Conservation (phyloP, 1,140 invertebrate species). For the Zaprionus ghesquierei region DNA sequence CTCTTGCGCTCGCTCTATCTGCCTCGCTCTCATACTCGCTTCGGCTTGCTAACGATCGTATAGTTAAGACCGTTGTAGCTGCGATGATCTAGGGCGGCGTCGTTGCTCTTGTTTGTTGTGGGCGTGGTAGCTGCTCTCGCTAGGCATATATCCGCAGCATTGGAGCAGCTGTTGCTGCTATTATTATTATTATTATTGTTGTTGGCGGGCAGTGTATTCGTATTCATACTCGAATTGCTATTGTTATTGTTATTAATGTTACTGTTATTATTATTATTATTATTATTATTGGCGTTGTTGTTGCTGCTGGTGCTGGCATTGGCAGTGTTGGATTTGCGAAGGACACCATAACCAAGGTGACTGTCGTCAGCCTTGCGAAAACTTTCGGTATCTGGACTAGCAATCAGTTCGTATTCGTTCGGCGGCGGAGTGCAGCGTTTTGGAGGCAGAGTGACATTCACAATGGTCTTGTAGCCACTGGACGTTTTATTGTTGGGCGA, state of each 20-base stretch:
- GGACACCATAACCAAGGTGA: conserved; percentile 89
- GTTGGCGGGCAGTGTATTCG: conserved; percentile 27
- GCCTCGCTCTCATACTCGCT: conserved; percentile 86
- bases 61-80: conserved; percentile 90
- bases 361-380: conserved; percentile 89
- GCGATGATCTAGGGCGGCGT: conserved; percentile 84
- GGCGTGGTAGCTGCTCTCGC: conserved; percentile 14
- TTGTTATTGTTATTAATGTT: conserved; percentile 16
- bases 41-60: conserved; percentile 91
- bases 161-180: conserved; percentile 19
- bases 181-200: conserved; percentile 24
- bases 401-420: conserved; percentile 79
- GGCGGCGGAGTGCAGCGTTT: conserved; percentile 59
- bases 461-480: conserved; percentile 86
- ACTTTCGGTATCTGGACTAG: conserved; percentile 84
- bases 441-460: conserved; percentile 84
- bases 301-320: conserved; percentile 47
- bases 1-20: not conserved
- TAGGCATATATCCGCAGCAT: conserved; percentile 4
- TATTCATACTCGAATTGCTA: not conserved
- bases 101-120: conserved; percentile 18
- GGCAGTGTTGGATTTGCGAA: conserved; percentile 85
- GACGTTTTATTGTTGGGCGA: conserved; percentile 88
- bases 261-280: conserved; percentile 5
- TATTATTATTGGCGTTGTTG: conserved; percentile 24